phyloP scores from a whole-genome alignment of 53 echinoderm and acorn worm genomes.

The Henricia sp. region DNA sequence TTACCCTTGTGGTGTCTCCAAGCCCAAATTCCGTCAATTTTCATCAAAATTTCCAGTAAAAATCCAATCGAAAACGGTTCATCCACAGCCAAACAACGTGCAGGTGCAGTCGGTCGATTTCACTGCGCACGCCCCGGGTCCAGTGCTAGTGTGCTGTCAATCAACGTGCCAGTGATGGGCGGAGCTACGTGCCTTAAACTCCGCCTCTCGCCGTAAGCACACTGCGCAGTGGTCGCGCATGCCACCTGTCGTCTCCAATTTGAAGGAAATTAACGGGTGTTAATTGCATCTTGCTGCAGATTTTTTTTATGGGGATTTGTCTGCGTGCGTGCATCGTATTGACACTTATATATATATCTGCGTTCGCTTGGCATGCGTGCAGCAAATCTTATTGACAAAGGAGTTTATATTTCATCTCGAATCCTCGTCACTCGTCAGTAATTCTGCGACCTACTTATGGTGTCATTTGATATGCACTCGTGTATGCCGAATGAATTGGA shows the following conservation, averaged over 20 bases:
- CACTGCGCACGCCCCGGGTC: slow-evolving; percentile 50
- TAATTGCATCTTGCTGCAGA: background rate
- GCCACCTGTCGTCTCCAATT: slow-evolving; percentile 37
- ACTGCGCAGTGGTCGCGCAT: background rate
- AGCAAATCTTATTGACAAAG: background rate
- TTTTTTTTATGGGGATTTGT: slow-evolving; percentile 24
- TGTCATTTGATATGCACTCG: no score
- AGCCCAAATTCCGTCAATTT: slow-evolving; percentile 32
- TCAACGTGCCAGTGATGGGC: slow-evolving; percentile 57
- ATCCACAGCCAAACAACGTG: slow-evolving; percentile 39
- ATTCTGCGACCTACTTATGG: no score
- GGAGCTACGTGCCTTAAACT: background rate
- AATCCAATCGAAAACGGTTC: slow-evolving; percentile 4
- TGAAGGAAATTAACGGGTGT: slow-evolving; percentile 30
- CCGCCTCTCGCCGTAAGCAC: slow-evolving; percentile 5
- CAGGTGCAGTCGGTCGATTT: background rate
- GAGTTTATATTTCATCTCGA: no score
- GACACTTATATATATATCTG: no score
- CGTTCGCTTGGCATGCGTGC: background rate
- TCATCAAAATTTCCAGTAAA: slow-evolving; percentile 35
- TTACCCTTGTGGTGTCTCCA: slow-evolving; percentile 63
- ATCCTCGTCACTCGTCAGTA: no score
- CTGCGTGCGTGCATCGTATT: background rate
- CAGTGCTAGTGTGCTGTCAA: slow-evolving; percentile 44
- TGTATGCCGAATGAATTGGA: no score